These are phyloP conservation scores for Seira ritae DNA, from an alignment of 2,888 invertebrate genomes.

Conservation along the genomic window DNA sequence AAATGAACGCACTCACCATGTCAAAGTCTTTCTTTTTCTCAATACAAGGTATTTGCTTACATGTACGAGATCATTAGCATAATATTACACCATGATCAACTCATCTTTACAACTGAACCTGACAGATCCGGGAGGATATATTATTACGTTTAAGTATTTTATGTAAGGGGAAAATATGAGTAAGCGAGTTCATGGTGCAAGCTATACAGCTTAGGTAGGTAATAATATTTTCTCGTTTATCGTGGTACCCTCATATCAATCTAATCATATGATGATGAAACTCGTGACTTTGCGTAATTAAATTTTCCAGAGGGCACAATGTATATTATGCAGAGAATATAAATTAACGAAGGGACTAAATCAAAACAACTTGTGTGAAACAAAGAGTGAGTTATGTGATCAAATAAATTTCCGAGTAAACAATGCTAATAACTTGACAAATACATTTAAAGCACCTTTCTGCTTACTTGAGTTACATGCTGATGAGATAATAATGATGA, in stretches of 20 bases:
- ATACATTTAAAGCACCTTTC: constrained; percentile 16
- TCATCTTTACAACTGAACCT: constrained; percentile 29
- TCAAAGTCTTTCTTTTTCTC: too few relatives aligned
- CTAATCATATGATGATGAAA: constrained; percentile 15
- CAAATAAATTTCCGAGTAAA: constrained; percentile 22
- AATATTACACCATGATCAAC: constrained; percentile 43
- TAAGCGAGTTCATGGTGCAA: too few relatives aligned
- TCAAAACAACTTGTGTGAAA: constrained; percentile 13
- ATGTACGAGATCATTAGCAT: constrained; percentile 37
- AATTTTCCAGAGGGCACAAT: constrained; percentile 56
- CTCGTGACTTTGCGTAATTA: constrained; percentile 64
- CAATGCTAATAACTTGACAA: constrained; percentile 39
- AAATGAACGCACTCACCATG: too few relatives aligned
- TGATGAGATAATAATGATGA: constrained; percentile 9
- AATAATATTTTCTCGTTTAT: too few relatives aligned
- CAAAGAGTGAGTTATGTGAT: constrained; percentile 18
- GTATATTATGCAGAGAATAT: constrained; percentile 44
- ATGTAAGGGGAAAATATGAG: too few relatives aligned
- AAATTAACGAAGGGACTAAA: constrained; percentile 35
- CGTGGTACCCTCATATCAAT: too few relatives aligned
- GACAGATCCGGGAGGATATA: constrained; percentile 49
- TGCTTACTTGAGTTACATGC: neutral
- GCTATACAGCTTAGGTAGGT: too few relatives aligned
- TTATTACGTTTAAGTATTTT: too few relatives aligned
- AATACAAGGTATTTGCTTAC: too few relatives aligned